Evolutionary conservation across 2,113 vertebrate genomes (phyloP).

Genomic region (Campylorhamphus procurvoides): DNA sequence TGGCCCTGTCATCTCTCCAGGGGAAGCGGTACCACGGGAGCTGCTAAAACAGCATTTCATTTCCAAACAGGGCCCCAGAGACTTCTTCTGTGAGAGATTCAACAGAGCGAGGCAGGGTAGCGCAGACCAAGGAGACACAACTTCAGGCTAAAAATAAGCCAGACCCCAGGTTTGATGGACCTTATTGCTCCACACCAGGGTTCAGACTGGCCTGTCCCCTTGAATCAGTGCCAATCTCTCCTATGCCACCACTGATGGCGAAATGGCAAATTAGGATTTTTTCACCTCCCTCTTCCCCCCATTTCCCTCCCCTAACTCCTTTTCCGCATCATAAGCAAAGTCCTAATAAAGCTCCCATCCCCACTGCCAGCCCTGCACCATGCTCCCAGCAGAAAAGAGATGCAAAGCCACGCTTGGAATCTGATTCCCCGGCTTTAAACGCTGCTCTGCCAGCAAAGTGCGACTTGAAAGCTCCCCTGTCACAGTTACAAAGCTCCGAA

Average conservation of each 20-base stretch:
- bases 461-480: slow-evolving; percentile 86
- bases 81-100: slow-evolving; percentile 24
- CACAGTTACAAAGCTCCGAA: slow-evolving; percentile 88
- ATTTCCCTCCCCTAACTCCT: slow-evolving; percentile 19
- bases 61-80: slow-evolving; percentile 48
- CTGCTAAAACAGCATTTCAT: slow-evolving; percentile 63
- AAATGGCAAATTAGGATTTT: neutral
- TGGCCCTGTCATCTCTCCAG: neutral
- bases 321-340: slow-evolving; percentile 74
- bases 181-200: neutral
- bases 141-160: slow-evolving; percentile 32
- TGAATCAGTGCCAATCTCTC: neutral
- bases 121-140: neutral
- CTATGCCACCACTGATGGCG: neutral
- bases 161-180: neutral
- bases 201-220: neutral
- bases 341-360: slow-evolving; percentile 68
- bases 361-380: slow-evolving; percentile 33
- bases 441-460: slow-evolving; percentile 81
- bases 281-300: neutral
- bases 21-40: slow-evolving; percentile 17
- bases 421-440: slow-evolving; percentile 80
- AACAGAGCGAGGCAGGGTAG: neutral
- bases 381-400: slow-evolving; percentile 70
- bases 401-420: slow-evolving; percentile 76